Conservation (phyloP, 2,888 invertebrate genomes). For the Eristalinus aeneus region DNA sequence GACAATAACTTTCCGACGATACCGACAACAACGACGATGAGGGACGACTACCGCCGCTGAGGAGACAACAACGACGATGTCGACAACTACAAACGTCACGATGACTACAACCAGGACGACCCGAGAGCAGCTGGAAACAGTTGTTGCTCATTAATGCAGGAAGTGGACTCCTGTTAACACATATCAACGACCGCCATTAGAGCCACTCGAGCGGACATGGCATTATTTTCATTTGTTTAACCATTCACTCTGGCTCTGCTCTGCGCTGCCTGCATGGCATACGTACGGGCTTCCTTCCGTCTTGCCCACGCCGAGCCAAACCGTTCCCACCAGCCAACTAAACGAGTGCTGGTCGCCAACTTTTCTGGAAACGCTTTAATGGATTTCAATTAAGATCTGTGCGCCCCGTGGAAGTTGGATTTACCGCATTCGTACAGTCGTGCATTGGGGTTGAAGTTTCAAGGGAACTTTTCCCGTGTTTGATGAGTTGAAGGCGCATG, state of each 20-base stretch:
- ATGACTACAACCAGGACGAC: not conserved
- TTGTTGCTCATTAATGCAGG: constrained; percentile 71
- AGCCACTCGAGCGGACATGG: constrained; percentile 45
- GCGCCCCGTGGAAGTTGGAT: not conserved
- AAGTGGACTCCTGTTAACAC: constrained; percentile 66
- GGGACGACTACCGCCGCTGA: no score
- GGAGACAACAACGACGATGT: not conserved
- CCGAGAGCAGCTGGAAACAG: constrained; percentile 43
- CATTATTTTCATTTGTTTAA: constrained; percentile 64
- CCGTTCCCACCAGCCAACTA: no score
- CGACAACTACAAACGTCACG: constrained; percentile 18
- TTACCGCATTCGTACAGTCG: no score
- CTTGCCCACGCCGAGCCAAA: not conserved
- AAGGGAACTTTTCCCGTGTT: not conserved
- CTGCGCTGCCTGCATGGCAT: not conserved
- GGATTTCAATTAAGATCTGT: not conserved
- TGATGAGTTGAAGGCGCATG: not conserved
- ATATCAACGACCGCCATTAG: constrained; percentile 66
- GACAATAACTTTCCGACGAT: not conserved
- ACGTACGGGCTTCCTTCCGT: not conserved
- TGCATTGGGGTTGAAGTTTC: not conserved
- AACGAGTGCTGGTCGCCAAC: no score
- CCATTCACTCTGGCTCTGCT: constrained; percentile 18
- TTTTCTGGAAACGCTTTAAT: not conserved
- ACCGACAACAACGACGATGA: not conserved